Conservation (phyloP, 2,888 invertebrate genomes). For the Lasioglossum villosulum region DNA sequence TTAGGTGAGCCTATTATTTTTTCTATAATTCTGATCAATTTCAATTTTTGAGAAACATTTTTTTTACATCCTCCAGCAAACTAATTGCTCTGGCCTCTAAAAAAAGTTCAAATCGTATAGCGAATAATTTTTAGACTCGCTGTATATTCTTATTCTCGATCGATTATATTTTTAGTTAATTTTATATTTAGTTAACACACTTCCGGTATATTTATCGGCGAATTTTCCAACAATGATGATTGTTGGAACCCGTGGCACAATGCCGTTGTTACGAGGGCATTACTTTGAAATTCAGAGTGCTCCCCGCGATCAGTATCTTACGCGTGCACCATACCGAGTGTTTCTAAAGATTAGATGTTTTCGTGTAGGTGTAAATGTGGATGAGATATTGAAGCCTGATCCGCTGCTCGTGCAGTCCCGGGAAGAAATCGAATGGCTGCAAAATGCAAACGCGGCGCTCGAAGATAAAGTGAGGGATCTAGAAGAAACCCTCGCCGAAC, state of each 20-base stretch:
- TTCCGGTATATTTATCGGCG: not conserved
- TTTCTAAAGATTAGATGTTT: conserved; percentile 54
- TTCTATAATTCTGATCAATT: too few relatives aligned
- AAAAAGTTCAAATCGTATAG: too few relatives aligned
- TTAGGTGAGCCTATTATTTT: too few relatives aligned
- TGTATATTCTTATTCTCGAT: not conserved
- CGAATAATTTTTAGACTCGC: too few relatives aligned
- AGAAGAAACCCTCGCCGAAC: conserved; percentile 75
- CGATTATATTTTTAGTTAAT: not conserved
- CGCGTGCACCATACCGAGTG: conserved; percentile 19
- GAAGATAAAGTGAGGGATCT: conserved; percentile 77
- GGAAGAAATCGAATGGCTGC: conserved; percentile 76
- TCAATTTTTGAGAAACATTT: too few relatives aligned
- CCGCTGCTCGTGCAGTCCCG: conserved; percentile 78
- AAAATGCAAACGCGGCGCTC: conserved; percentile 74
- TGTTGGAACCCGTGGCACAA: not conserved
- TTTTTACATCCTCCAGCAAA: too few relatives aligned
- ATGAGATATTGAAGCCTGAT: conserved; percentile 75
- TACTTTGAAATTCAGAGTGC: conserved; percentile 32
- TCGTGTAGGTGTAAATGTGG: conserved; percentile 72
- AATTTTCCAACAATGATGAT: not conserved
- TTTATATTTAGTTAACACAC: too few relatives aligned
- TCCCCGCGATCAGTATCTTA: conserved; percentile 22
- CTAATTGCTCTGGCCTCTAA: too few relatives aligned
- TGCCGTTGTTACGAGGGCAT: not conserved